Evolutionary conservation across 2,113 vertebrate genomes (phyloP), one percentile per base, ranked within the genome.

Genomic region (Centrocercus urophasianus): DNA sequence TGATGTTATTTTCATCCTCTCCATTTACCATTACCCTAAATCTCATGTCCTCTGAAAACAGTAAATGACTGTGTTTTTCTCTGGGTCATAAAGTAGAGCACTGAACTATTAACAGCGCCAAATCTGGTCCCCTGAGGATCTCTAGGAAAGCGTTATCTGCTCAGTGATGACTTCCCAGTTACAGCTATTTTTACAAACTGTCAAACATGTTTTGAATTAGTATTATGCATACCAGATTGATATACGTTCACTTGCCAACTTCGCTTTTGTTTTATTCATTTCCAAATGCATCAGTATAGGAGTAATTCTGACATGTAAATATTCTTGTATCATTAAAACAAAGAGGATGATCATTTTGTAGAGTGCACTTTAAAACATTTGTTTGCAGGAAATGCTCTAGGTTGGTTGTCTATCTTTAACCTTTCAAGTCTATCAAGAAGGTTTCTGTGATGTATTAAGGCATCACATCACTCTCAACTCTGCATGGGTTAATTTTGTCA

Each of bases 151-250:
- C 24, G 6, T n/a, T 28, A 72, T 67, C 47, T 78, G 42, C 80
- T 86, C 77, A 78, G 76, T 43, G 50, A 83, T 47, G 61, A 83
- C 20, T 86, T 90, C 52, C 64, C 76, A 94, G 79, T 88, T 81
- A 90, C 42, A 86, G 69, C 28, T 93, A 95, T 93, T 95, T 93
- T 90, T 90, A 43, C 25, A 81, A 90, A 77, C 28, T 78, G 76
- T 86, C 82, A 79, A 71, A 67, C 36, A n/a, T 34, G 60, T 80
- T 88, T 64, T 0, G 71, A 50, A 87, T 88, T 56, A 50, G 8
- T 70, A 67, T 54, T 79, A 70, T 7, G 18, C 38, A 14, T 43
- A 50, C 34, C 38, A 91, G 70, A 65, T 10, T 89, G 71, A 89
- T n/a, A 80, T 4, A 24, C 19, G 36, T 72, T 85, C 75, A 45